phyloP scores from a whole-genome alignment of 2,888 invertebrate genomes.

The Tinea trinotella region DNA sequence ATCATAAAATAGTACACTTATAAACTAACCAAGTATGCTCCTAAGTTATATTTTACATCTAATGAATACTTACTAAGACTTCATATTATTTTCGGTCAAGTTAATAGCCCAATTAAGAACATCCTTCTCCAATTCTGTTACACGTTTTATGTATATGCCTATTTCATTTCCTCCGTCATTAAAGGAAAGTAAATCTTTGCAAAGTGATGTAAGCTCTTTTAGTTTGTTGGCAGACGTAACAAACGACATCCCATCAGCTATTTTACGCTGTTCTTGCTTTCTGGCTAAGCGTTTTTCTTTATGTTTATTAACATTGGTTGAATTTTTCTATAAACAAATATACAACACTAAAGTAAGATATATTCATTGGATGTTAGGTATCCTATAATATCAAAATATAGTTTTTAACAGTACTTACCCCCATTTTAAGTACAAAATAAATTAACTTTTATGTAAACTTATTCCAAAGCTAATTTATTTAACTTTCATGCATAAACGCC shows the following conservation, averaged over 20 bases:
- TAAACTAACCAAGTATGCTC: too few species aligned
- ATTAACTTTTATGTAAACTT: not conserved
- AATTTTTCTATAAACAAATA: constrained; percentile 63
- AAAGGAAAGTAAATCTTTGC: constrained; percentile 75
- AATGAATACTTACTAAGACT: constrained; percentile 72
- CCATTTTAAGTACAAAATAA: constrained; percentile 28
- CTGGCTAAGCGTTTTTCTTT: constrained; percentile 76
- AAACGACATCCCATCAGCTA: constrained; percentile 71
- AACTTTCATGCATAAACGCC: not conserved
- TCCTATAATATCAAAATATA: not conserved
- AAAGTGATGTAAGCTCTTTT: constrained; percentile 71
- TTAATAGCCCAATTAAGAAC: constrained; percentile 80
- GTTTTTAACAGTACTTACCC: constrained; percentile 30
- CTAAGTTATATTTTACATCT: too few species aligned
- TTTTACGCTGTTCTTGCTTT: constrained; percentile 72
- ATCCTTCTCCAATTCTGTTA: constrained; percentile 68
- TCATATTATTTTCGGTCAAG: constrained; percentile 86
- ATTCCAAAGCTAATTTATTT: not conserved
- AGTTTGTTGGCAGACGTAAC: constrained; percentile 75
- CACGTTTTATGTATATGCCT: constrained; percentile 73
- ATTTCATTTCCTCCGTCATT: constrained; percentile 73
- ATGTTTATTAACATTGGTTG: constrained; percentile 57
- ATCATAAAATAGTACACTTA: too few species aligned
- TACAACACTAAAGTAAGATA: too few species aligned
- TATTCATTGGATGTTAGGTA: not conserved